These are phyloP conservation scores for Abscondita cerata DNA, from an alignment of 2,888 invertebrate genomes.

Conservation along the genomic window DNA sequence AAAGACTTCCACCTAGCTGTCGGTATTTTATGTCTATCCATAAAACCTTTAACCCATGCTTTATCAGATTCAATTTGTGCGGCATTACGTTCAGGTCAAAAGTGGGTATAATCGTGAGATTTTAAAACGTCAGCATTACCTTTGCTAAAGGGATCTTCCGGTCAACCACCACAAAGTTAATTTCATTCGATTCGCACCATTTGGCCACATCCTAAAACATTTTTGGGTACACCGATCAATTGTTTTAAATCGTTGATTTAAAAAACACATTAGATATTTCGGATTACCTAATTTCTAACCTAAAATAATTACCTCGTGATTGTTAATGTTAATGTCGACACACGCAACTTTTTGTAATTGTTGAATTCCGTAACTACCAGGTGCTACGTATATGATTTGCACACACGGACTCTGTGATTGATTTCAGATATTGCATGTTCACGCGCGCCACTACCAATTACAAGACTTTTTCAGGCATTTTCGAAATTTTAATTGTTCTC, in stretches of 20 bases:
- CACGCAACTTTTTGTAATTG: slow-evolving; percentile 70
- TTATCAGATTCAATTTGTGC: slow-evolving; percentile 92
- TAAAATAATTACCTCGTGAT: slow-evolving; percentile 70
- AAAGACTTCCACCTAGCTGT: slow-evolving; percentile 89
- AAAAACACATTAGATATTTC: neutral
- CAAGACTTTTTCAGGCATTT: slow-evolving; percentile 68
- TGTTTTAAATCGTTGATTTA: neutral
- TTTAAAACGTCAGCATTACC: slow-evolving; percentile 82
- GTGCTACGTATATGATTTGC: slow-evolving; percentile 77
- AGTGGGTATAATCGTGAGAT: slow-evolving; percentile 74
- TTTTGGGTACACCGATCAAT: slow-evolving; percentile 19
- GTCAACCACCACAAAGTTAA: slow-evolving; percentile 86
- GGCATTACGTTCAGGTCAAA: slow-evolving; percentile 85
- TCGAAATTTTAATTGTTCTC: no score
- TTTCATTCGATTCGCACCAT: slow-evolving; percentile 74
- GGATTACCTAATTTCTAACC: neutral
- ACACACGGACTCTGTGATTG: slow-evolving; percentile 80
- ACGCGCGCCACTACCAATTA: slow-evolving; percentile 92
- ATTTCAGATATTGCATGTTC: slow-evolving; percentile 97
- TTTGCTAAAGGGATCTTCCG: slow-evolving; percentile 90
- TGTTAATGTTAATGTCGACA: slow-evolving; percentile 69
- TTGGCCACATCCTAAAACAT: slow-evolving; percentile 67
- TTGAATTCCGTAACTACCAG: slow-evolving; percentile 87
- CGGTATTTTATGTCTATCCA: slow-evolving; percentile 87
- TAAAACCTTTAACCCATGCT: slow-evolving; percentile 92